These are phyloP conservation scores for Hipparchia sbordonii DNA, from an alignment of 2,888 invertebrate species.

Conservation along the genomic window DNA sequence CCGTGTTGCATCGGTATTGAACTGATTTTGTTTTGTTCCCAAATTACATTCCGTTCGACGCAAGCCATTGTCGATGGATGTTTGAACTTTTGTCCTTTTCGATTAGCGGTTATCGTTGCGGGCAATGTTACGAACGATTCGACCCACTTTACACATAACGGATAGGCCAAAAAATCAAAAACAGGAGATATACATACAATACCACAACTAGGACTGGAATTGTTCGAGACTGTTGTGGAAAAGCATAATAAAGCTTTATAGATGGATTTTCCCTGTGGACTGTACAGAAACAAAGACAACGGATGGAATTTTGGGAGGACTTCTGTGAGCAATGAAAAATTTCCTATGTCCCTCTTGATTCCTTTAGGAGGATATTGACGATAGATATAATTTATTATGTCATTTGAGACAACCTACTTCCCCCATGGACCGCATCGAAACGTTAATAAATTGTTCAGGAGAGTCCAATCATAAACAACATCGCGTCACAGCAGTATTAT, in stretches of 20 bases:
- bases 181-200: conserved; percentile 17
- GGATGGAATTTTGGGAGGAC: no score
- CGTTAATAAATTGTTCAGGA: conserved; percentile 70
- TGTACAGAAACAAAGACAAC: not conserved
- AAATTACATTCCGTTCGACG: conserved; percentile 63
- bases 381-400: conserved; percentile 8
- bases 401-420: conserved; percentile 15
- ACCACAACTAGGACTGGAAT: not conserved
- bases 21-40: conserved; percentile 66
- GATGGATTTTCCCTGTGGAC: not conserved
- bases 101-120: conserved; percentile 72
- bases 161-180: conserved; percentile 5
- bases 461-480: conserved; percentile 71
- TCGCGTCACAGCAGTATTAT: conserved; percentile 67
- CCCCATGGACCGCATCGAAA: conserved; percentile 36
- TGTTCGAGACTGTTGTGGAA: not conserved
- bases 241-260: not conserved
- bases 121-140: conserved; percentile 62
- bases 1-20: conserved; percentile 70
- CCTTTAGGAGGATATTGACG: not conserved
- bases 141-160: conserved; percentile 42
- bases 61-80: conserved; percentile 62
- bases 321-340: no score
- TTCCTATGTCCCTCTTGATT: not conserved
- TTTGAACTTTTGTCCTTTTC: conserved; percentile 79